These are phyloP conservation scores for Nesogale talazaci DNA, from an alignment of 2,113 vertebrate species.

Conservation along the genomic window DNA sequence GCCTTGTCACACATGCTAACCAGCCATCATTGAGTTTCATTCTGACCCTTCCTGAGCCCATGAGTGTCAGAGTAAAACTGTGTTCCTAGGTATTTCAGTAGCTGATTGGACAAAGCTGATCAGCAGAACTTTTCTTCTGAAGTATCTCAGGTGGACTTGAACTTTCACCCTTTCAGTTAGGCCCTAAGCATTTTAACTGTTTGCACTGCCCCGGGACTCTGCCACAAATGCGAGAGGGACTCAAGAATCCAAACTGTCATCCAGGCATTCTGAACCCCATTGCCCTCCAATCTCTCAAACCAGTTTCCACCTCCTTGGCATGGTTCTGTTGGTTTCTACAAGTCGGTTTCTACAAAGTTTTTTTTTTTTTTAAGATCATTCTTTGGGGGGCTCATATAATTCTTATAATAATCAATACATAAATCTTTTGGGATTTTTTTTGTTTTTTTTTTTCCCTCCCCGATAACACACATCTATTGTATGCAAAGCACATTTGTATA, in stretches of 20 bases:
- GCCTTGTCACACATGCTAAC: not conserved
- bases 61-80: not conserved
- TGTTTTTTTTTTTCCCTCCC: too few relatives aligned
- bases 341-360: slow-evolving; percentile 2
- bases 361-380: too few relatives aligned
- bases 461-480: too few relatives aligned
- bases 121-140: not conserved
- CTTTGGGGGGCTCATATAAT: too few relatives aligned
- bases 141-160: not conserved
- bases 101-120: not conserved
- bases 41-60: not conserved
- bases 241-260: not conserved
- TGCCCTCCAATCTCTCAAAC: not conserved
- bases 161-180: not conserved
- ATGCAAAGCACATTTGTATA: too few relatives aligned
- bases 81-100: not conserved
- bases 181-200: not conserved
- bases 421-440: too few relatives aligned
- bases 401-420: too few relatives aligned
- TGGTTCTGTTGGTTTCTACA: not conserved
- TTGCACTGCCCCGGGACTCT: not conserved
- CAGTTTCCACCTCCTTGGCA: not conserved
- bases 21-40: not conserved
- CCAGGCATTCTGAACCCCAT: not conserved
- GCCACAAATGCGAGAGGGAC: not conserved